phyloP scores from a whole-genome alignment of 1,140 invertebrate genomes.

The Helicoverpa armigera region DNA sequence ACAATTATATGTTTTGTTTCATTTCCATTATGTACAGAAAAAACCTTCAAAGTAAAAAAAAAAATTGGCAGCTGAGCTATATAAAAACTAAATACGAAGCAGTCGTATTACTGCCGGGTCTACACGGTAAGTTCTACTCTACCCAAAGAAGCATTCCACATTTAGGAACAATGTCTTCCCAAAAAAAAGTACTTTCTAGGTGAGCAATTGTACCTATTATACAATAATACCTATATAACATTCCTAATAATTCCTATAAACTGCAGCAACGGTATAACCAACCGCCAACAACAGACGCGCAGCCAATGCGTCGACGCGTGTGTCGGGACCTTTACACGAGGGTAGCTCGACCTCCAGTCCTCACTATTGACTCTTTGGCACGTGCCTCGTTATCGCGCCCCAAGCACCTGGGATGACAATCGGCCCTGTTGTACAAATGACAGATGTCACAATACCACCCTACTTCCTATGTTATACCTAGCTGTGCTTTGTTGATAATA shows the following conservation, averaged over 20 bases:
- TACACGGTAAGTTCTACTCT: background rate
- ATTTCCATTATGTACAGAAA: too few species aligned
- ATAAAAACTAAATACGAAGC: background rate
- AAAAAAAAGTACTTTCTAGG: too few species aligned
- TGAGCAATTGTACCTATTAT: too few species aligned
- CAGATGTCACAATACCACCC: conserved; percentile 28
- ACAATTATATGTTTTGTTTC: conserved; percentile 51
- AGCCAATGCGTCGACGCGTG: too few species aligned
- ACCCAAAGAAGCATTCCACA: too few species aligned
- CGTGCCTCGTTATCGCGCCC: conserved; percentile 26
- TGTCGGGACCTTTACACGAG: background rate
- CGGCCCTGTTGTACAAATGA: conserved; percentile 24
- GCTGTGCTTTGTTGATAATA: too few species aligned
- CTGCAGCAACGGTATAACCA: background rate
- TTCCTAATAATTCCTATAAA: too few species aligned
- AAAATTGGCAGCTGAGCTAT: background rate
- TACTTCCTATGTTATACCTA: conserved; percentile 8
- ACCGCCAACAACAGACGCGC: too few species aligned
- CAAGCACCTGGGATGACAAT: conserved; percentile 24
- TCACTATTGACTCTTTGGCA: conserved; percentile 14
- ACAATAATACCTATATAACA: too few species aligned
- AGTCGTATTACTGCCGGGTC: too few species aligned
- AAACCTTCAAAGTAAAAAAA: too few species aligned
- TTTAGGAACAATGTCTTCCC: too few species aligned
- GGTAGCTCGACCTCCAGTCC: background rate